Evolutionary conservation across 2,888 invertebrate genomes (phyloP).

Genomic region (Hanleya hanleyi): DNA sequence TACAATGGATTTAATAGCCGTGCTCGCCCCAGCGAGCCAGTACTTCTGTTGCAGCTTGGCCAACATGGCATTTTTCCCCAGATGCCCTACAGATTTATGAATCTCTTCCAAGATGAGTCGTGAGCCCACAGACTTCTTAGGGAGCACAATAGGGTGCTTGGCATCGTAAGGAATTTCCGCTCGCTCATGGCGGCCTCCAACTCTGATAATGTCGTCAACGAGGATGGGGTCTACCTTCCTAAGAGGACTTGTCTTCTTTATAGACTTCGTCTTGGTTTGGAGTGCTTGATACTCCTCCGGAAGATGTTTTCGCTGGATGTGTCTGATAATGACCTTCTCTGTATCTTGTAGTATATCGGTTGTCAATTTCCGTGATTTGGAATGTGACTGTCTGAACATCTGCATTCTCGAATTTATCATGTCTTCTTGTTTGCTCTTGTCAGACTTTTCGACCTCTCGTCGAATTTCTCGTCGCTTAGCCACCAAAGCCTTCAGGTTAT

Average conservation of each 20-base stretch:
- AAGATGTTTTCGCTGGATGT: not conserved
- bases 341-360: not conserved
- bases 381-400: too few species aligned
- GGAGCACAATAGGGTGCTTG: not conserved
- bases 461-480: not conserved
- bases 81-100: not conserved
- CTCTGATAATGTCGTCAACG: not conserved
- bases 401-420: too few species aligned
- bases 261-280: not conserved
- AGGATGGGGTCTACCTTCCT: not conserved
- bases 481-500: not conserved
- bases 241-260: not conserved
- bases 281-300: not conserved
- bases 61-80: not conserved
- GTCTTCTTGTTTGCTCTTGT: too few species aligned
- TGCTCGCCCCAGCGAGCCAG: not conserved
- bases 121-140: not conserved
- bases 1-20: not conserved
- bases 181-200: not conserved
- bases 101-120: not conserved
- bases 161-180: not conserved
- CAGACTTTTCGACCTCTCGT: too few species aligned
- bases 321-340: not conserved
- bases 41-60: not conserved
- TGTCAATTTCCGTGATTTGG: too few species aligned